phyloP scores from a whole-genome alignment of 2,888 invertebrate species.

The Epinotia demarniana region DNA sequence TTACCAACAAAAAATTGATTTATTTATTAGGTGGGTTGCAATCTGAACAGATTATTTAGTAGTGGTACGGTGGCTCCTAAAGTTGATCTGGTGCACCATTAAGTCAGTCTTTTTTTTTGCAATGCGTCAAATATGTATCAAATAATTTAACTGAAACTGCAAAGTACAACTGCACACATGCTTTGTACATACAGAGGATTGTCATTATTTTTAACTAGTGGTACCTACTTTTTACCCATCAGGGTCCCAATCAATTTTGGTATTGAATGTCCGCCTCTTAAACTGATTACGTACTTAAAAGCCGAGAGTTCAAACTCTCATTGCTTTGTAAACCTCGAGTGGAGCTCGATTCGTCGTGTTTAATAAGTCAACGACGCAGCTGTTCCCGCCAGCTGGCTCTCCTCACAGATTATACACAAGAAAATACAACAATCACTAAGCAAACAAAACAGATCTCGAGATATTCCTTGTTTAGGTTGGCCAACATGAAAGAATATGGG shows the following conservation, averaged over 20 bases:
- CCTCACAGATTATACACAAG: slow-evolving; percentile 64
- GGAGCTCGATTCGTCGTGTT: slow-evolving; percentile 39
- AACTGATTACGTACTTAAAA: slow-evolving; percentile 21
- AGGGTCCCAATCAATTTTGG: background rate
- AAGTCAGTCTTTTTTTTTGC: too few species aligned
- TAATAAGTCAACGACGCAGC: slow-evolving; percentile 44
- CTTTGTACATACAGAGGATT: background rate
- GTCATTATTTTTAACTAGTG: background rate
- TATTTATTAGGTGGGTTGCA: too few species aligned
- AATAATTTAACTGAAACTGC: background rate
- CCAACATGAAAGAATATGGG: slow-evolving; percentile 57
- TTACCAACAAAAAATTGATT: too few species aligned
- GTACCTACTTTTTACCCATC: background rate
- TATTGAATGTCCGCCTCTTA: slow-evolving; percentile 1
- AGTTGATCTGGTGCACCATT: too few species aligned
- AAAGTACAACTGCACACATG: background rate
- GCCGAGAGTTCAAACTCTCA: slow-evolving; percentile 27
- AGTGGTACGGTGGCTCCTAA: too few species aligned
- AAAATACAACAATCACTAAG: slow-evolving; percentile 67
- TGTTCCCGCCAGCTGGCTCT: slow-evolving; percentile 64
- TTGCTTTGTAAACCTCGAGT: slow-evolving; percentile 37
- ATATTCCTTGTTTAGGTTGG: slow-evolving; percentile 60
- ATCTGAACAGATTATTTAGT: too few species aligned
- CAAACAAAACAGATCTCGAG: slow-evolving; percentile 70
- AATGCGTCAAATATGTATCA: too few species aligned